A percentile compares a stretch with the other conserved stretches of the same genome.
These are phyloP conservation scores for Dicaeum eximium DNA, from an alignment of 2,113 vertebrate genomes.

Conservation along the genomic window DNA sequence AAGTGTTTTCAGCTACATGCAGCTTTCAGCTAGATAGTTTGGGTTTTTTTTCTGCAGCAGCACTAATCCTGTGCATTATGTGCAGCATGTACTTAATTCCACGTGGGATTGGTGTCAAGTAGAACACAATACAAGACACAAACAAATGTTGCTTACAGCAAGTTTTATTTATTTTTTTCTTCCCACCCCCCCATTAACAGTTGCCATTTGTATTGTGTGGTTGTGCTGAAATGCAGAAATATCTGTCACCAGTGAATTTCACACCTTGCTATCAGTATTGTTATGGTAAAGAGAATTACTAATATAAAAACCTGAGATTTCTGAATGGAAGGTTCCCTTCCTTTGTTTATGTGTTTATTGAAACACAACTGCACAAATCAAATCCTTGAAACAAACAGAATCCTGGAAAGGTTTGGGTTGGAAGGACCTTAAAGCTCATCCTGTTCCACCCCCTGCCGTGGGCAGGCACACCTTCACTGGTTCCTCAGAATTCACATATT, in stretches of 20 bases:
- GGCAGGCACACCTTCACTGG: background rate
- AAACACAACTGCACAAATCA: background rate
- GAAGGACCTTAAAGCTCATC: background rate
- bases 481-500: background rate
- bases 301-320: background rate
- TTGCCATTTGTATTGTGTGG: background rate
- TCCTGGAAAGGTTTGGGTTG: background rate
- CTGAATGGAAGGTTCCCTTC: background rate
- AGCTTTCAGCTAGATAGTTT: background rate
- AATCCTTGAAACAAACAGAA: background rate
- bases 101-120: background rate
- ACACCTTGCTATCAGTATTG: background rate
- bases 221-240: background rate
- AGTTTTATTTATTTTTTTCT: background rate
- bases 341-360: background rate
- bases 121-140: background rate
- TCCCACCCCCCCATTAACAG: background rate
- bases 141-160: background rate
- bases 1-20: background rate
- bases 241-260: background rate
- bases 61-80: fast-evolving
- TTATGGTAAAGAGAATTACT: background rate
- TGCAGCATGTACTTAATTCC: background rate
- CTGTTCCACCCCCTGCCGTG: background rate
- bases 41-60: background rate